Percentiles rank a stretch among this genome's conserved stretches.
These are phyloP conservation scores for Magallana nippona DNA, from an alignment of 2,888 invertebrate species.

Conservation along the genomic window DNA sequence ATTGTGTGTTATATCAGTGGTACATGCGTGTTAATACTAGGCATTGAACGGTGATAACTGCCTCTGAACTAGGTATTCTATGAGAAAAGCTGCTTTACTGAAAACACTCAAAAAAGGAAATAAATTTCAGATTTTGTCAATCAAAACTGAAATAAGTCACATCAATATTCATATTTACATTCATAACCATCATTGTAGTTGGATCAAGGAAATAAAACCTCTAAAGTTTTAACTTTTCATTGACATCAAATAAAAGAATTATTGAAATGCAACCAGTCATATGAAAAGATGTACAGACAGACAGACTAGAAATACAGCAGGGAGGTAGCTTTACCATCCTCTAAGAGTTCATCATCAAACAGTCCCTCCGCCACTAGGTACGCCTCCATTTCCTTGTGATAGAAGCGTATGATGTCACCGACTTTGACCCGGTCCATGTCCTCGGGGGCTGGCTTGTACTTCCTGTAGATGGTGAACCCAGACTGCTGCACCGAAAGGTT, in stretches of 20 bases:
- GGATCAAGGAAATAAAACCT: too few species aligned
- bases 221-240: too few species aligned
- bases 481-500: constrained; percentile 78
- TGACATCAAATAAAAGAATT: constrained; percentile 14
- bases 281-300: background rate
- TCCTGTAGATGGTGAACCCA: constrained; percentile 76
- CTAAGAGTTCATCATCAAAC: constrained; percentile 75
- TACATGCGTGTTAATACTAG: too few species aligned
- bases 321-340: constrained; percentile 70
- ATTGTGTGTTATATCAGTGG: too few species aligned
- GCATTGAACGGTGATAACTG: too few species aligned
- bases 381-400: constrained; percentile 79
- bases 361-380: constrained; percentile 77
- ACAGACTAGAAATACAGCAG: background rate
- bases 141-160: too few species aligned
- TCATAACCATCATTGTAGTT: too few species aligned
- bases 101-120: too few species aligned
- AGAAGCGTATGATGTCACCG: constrained; percentile 75
- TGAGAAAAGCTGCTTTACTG: too few species aligned
- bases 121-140: too few species aligned
- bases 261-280: background rate
- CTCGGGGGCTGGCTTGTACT: constrained; percentile 71
- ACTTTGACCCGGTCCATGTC: constrained; percentile 74
- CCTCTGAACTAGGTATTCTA: too few species aligned
- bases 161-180: too few species aligned